Evolutionary conservation across 2,797 vertebrate species (phyloP), one percentile per base, ranked within the genome.

Genomic region (Xenops minutus): DNA sequence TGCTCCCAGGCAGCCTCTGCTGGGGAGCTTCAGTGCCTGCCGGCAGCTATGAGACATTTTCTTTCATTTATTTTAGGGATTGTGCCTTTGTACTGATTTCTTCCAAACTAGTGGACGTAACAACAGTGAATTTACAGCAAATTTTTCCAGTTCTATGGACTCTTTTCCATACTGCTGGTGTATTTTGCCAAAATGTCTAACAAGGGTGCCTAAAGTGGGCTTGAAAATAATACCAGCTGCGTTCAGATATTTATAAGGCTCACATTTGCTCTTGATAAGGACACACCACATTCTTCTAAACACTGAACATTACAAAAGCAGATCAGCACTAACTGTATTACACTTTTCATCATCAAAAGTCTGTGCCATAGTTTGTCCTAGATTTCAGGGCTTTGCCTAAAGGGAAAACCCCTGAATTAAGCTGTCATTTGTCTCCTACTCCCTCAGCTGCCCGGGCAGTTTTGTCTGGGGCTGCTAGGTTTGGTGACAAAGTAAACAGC

Each of bases 41-140:
- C 17, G 27, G 80, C 3, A 23, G 78, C 75, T 83, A 68, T 12
- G 7, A 93, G 73, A 51, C 20, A 36, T 72, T 86, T 93, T 82
- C 84, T 92, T 92, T 88, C 77, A 85, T 82, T 94, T 96, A 80
- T 96, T 97, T 94, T 88, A 88, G 82, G 77, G 84, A 92, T 51
- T 67, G 44, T 7, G 32, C 83, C 68, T 95, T 82, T 7, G 1
- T 1, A 0, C 48, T 63, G 79, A 54, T 62, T 94, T 82, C 86
- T 85, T 76, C 84, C 78, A 82, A 94, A 95, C 6, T 7, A 27
- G 77, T 89, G 63, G 75, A 95, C 90, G 39, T 18, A 95, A 83
- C 76, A 95, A 91, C 85, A 92, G 88, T 55, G 39, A 85, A 93
- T 93, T 92, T 82, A 67, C 73, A 96, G 88, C 52, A 91, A 62